A percentile compares a stretch with the other conserved stretches of the same genome.
These are phyloP conservation scores for Drosophila quinaria DNA, from an alignment of 2,888 invertebrate species.

Conservation along the genomic window DNA sequence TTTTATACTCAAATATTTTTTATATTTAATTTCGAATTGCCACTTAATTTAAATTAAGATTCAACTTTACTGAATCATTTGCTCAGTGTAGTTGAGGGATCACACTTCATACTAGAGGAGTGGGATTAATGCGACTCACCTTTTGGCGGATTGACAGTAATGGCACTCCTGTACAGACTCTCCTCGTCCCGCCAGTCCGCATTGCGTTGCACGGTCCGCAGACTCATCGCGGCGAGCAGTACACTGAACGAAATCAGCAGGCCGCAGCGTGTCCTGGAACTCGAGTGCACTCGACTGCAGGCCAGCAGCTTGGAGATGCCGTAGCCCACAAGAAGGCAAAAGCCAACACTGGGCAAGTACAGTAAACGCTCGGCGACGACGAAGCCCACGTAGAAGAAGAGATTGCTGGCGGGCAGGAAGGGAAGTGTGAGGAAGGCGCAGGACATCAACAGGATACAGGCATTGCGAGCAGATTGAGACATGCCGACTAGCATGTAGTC, in stretches of 20 bases:
- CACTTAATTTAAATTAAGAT: no score
- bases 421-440: conserved; percentile 94
- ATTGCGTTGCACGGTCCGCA: conserved; percentile 93
- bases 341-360: conserved; percentile 98
- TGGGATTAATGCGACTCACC: conserved; percentile 87
- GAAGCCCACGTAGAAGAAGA: conserved; percentile 99
- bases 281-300: conserved; percentile 76
- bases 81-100: background rate
- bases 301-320: conserved; percentile 87
- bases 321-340: conserved; percentile 94
- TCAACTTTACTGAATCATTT: no score
- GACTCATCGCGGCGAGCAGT: conserved; percentile 90
- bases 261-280: conserved; percentile 78
- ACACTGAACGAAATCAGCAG: conserved; percentile 86
- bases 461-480: conserved; percentile 61
- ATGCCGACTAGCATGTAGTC: conserved; percentile 56
- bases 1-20: background rate
- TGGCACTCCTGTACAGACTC: conserved; percentile 95
- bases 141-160: conserved; percentile 98
- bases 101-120: background rate
- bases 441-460: conserved; percentile 87
- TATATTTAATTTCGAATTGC: no score
- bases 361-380: conserved; percentile 98
- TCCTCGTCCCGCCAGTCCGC: conserved; percentile 97
- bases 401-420: conserved; percentile 97